Percentiles rank a stretch among this genome's conserved stretches.
Evolutionary conservation across 1,140 invertebrate species (phyloP).

Genomic region (Brachionus paranguensis): DNA sequence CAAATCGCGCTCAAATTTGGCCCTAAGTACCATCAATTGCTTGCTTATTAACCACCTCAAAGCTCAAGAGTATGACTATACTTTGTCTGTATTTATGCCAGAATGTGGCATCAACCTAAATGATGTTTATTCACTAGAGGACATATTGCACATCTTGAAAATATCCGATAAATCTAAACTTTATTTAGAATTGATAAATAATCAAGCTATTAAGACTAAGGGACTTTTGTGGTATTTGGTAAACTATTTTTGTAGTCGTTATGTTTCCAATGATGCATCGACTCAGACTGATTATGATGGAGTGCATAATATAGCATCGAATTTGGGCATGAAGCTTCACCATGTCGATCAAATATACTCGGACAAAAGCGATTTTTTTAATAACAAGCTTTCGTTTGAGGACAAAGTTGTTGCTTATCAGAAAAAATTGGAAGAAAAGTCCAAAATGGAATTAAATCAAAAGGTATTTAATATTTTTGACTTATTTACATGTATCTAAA

Average conservation of each 20-base stretch:
- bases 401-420: conserved; percentile 17
- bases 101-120: conserved; percentile 32
- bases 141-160: conserved; percentile 29
- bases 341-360: background rate
- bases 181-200: background rate
- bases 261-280: background rate
- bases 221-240: conserved; percentile 29
- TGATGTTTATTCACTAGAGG: background rate
- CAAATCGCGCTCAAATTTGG: conserved; percentile 8
- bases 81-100: conserved; percentile 37
- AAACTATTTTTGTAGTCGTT: conserved; percentile 29
- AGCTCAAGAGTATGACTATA: conserved; percentile 23
- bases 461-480: background rate
- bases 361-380: background rate
- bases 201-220: background rate
- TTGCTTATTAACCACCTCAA: conserved; percentile 30
- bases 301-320: conserved; percentile 11
- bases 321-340: background rate
- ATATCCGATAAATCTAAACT: conserved; percentile 30
- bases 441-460: background rate
- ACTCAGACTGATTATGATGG: conserved; percentile 35
- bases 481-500: too few species aligned
- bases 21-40: background rate
- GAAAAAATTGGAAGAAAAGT: conserved; percentile 25
- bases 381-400: conserved; percentile 10